phyloP scores from a whole-genome alignment of 2,113 vertebrate genomes.

The Mus spicilegus region DNA sequence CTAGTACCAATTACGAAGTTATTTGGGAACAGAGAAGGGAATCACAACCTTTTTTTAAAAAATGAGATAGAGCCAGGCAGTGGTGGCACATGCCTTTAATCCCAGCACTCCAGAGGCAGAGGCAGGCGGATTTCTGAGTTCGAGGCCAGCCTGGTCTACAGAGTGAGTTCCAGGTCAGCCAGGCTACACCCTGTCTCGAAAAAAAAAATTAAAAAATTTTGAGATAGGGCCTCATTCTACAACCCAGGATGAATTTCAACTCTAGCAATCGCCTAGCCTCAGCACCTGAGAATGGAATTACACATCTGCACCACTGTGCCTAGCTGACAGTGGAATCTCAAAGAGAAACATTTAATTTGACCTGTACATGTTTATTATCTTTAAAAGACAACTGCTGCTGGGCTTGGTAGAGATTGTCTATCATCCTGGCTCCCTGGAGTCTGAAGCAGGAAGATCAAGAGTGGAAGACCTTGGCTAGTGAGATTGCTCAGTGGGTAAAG shows the following conservation, averaged over 20 bases:
- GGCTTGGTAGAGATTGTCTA: neutral
- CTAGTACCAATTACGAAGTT: neutral
- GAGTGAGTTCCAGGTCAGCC: no score
- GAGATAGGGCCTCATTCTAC: neutral
- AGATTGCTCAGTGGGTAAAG: neutral
- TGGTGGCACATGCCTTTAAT: no score
- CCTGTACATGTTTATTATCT: neutral
- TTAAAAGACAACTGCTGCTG: neutral
- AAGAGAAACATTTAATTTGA: neutral
- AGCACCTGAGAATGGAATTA: neutral
- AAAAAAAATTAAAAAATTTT: no score
- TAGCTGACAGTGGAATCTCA: neutral
- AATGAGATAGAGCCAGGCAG: no score
- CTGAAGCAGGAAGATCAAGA: neutral
- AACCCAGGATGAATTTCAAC: neutral
- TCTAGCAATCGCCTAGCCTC: neutral
- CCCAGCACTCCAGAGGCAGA: no score
- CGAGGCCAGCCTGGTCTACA: no score
- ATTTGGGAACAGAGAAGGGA: constrained; percentile 23
- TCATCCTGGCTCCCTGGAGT: neutral
- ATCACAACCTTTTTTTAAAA: neutral
- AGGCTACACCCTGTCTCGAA: no score
- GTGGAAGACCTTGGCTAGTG: neutral
- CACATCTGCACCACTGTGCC: neutral
- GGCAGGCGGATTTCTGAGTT: no score